Percentiles rank a stretch among this genome's conserved stretches.
phyloP scores from a whole-genome alignment of 2,113 vertebrate species.

The Probosciger aterrimus region DNA sequence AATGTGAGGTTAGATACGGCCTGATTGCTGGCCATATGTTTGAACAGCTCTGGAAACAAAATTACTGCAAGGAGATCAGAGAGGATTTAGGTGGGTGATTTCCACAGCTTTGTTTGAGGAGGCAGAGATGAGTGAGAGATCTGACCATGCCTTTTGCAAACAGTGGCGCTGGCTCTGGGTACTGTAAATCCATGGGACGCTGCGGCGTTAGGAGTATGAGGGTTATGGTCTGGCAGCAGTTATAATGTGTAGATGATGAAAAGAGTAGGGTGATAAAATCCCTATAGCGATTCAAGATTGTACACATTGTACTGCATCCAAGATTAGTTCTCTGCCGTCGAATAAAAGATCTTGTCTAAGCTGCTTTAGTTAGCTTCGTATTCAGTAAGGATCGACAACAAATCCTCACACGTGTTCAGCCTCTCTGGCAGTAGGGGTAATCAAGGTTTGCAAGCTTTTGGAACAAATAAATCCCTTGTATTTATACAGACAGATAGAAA shows the following conservation, averaged over 20 bases:
- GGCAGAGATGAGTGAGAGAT: background rate
- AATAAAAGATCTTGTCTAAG: constrained; percentile 24
- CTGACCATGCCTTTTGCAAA: background rate
- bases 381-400: constrained; percentile 9
- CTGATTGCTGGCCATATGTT: constrained; percentile 41
- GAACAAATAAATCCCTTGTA: background rate
- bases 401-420: background rate
- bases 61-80: background rate
- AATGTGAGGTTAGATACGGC: background rate
- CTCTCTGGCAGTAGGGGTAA: background rate
- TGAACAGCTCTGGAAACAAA: background rate
- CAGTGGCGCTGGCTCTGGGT: background rate
- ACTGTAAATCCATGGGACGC: background rate
- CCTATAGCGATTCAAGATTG: background rate
- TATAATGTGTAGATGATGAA: background rate
- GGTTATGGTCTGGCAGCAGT: background rate
- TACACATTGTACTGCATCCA: background rate
- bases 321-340: background rate
- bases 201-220: background rate
- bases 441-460: constrained; percentile 26
- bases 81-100: constrained; percentile 48
- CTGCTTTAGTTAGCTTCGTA: constrained; percentile 36
- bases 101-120: constrained; percentile 15
- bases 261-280: background rate
- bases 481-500: background rate